A percentile compares a stretch with the other conserved stretches of the same genome.
These are phyloP conservation scores for Anabas testudineus DNA, from an alignment of 2,797 vertebrate genomes.

Conservation along the genomic window DNA sequence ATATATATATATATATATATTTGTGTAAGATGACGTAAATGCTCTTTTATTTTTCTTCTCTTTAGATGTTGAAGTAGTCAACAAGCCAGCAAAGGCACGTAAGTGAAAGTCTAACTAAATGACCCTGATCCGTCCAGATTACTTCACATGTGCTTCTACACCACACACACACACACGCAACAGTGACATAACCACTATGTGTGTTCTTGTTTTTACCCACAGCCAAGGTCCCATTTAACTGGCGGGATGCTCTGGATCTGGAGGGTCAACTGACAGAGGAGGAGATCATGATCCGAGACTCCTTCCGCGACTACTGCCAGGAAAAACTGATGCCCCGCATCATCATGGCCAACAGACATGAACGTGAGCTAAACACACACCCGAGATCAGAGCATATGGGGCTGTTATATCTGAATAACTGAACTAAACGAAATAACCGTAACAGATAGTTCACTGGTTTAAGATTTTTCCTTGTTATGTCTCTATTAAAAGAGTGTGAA, in stretches of 20 bases:
- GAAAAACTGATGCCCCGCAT: constrained; percentile 91
- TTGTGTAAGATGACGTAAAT: neutral
- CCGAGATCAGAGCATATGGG: neutral
- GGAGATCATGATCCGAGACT: constrained; percentile 91
- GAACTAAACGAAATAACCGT: no score
- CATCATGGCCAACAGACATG: constrained; percentile 90
- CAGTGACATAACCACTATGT: constrained; percentile 48
- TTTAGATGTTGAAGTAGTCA: constrained; percentile 70
- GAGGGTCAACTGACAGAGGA: constrained; percentile 90
- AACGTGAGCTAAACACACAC: constrained; percentile 77
- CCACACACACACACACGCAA: no score
- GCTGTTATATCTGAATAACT: no score
- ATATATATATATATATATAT: no score
- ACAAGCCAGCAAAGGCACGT: constrained; percentile 62
- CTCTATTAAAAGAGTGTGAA: neutral
- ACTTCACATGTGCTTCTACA: constrained; percentile 3
- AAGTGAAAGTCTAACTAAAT: constrained; percentile 14
- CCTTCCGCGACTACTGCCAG: constrained; percentile 90
- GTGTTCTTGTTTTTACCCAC: constrained; percentile 34
- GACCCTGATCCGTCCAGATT: neutral
- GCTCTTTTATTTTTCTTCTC: neutral
- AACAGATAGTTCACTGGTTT: no score
- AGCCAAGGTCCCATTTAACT: constrained; percentile 87
- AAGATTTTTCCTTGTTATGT: no score
- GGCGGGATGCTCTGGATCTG: constrained; percentile 87